phyloP scores from a whole-genome alignment of 2,113 vertebrate species.

The Pluvianellus socialis region DNA sequence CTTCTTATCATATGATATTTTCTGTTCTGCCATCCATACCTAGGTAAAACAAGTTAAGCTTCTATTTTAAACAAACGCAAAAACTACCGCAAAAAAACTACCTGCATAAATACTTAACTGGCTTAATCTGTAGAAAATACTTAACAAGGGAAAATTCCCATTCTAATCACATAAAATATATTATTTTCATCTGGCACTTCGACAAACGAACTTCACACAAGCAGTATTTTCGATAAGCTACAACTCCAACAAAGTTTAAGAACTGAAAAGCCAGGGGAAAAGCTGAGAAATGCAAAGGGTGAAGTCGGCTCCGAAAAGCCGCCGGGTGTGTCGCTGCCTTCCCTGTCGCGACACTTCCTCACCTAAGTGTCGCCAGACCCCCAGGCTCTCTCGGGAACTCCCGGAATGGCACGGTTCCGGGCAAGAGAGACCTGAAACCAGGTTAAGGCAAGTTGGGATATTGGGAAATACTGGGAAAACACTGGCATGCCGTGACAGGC shows the following conservation, averaged over 20 bases:
- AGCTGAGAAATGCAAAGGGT: too few relatives aligned
- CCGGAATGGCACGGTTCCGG: accelerated
- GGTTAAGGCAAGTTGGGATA: neutral
- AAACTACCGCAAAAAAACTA: neutral
- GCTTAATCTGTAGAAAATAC: neutral
- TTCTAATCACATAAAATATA: accelerated
- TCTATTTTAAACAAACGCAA: neutral
- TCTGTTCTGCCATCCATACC: slow-evolving; percentile 99
- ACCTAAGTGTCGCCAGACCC: accelerated
- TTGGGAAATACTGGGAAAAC: accelerated
- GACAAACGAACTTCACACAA: neutral
- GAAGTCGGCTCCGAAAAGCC: accelerated
- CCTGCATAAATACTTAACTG: accelerated
- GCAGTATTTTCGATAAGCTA: neutral
- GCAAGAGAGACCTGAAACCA: neutral
- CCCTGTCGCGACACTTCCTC: accelerated
- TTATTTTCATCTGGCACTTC: neutral
- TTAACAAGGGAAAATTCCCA: neutral
- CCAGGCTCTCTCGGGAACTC: neutral
- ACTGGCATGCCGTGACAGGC: accelerated
- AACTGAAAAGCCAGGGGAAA: neutral
- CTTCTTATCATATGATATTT: slow-evolving; percentile 94
- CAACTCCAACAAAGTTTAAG: neutral
- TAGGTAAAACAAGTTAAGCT: slow-evolving; percentile 58
- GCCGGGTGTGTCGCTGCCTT: accelerated